Percentiles rank a stretch among this genome's conserved stretches.
Evolutionary conservation across 2,888 invertebrate genomes (phyloP).

Genomic region (Monoplex corrugatus): DNA sequence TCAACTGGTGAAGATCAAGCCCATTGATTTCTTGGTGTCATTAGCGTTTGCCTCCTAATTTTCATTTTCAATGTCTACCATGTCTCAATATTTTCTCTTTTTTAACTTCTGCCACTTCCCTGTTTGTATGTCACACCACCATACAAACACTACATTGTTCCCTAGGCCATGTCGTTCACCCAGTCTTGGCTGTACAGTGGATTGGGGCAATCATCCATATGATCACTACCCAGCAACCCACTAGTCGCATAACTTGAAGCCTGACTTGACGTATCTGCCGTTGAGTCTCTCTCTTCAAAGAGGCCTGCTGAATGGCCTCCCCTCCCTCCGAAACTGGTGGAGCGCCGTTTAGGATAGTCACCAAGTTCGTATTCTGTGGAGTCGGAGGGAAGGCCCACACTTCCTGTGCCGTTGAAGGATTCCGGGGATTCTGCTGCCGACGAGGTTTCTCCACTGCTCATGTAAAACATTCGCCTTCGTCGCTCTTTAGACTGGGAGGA

Average conservation of each 20-base stretch:
- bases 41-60: no score
- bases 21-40: no score
- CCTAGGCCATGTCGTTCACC: not conserved
- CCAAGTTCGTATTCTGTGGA: slow-evolving; percentile 36
- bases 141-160: no score
- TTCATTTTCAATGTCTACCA: no score
- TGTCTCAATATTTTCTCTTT: no score
- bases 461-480: slow-evolving; percentile 69
- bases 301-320: not conserved
- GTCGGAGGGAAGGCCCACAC: not conserved
- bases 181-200: slow-evolving; percentile 19
- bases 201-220: slow-evolving; percentile 39
- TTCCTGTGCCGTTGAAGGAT: slow-evolving; percentile 48
- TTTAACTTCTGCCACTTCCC: no score
- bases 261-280: slow-evolving; percentile 45
- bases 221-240: not conserved
- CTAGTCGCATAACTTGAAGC: slow-evolving; percentile 26
- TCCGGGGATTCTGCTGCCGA: slow-evolving; percentile 68
- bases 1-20: no score
- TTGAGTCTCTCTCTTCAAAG: not conserved
- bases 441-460: slow-evolving; percentile 75
- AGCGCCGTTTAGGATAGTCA: not conserved
- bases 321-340: slow-evolving; percentile 12
- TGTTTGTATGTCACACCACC: no score
- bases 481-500: slow-evolving; percentile 53